Evolutionary conservation across 2,888 invertebrate genomes (phyloP).

Genomic region (Taphrorychus bicolor): DNA sequence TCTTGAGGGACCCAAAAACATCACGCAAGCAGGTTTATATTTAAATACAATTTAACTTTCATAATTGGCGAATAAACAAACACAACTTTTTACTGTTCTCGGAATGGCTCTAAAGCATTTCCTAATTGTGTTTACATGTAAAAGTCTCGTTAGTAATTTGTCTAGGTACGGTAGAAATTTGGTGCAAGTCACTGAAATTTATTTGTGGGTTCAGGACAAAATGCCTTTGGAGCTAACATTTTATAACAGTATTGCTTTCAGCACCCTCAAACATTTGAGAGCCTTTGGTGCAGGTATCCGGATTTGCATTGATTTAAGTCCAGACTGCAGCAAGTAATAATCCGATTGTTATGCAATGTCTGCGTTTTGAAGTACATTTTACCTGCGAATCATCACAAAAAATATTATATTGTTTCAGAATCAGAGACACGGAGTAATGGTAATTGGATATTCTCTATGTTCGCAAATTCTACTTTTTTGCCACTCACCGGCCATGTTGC

Average conservation of each 20-base stretch:
- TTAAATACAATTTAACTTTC: not conserved
- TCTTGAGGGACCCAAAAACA: conserved; percentile 1
- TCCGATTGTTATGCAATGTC: not conserved
- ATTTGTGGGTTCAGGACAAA: not conserved
- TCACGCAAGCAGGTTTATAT: not conserved
- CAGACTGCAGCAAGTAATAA: not conserved
- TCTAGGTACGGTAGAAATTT: not conserved
- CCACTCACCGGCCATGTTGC: conserved; percentile 1
- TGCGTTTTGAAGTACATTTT: not conserved
- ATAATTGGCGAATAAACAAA: not conserved
- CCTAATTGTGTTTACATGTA: not conserved
- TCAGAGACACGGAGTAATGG: not conserved
- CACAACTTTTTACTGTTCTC: not conserved
- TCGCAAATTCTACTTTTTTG: not conserved
- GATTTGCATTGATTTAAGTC: conserved; percentile 3
- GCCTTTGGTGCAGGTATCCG: not conserved
- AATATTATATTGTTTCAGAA: not conserved
- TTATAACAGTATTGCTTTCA: not conserved
- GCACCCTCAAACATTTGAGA: conserved; percentile 5
- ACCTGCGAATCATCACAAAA: not conserved
- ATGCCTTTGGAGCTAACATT: not conserved
- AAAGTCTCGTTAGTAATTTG: not conserved
- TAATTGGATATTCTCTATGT: conserved; percentile 7
- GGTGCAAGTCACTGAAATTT: not conserved
- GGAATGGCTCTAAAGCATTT: not conserved